A percentile compares a stretch with the other conserved stretches of the same genome.
phyloP scores from a whole-genome alignment of 2,113 vertebrate genomes.

The Hemibates koningsi region DNA sequence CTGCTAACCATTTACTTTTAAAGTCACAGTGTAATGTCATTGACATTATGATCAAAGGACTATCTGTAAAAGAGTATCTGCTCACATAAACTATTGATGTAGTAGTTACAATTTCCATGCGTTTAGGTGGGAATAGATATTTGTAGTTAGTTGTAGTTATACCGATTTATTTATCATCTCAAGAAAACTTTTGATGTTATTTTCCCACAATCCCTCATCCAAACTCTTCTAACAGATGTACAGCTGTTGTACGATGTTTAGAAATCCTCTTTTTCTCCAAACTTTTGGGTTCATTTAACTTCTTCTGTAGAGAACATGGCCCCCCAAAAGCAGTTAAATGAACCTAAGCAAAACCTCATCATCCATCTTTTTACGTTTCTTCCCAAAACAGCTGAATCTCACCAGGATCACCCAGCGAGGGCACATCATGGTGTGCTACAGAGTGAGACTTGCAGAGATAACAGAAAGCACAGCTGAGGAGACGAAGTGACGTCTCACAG shows the following conservation, averaged over 20 bases:
- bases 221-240: neutral
- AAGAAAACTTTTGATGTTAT: neutral
- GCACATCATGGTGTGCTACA: neutral
- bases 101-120: neutral
- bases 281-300: constrained; percentile 22
- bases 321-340: constrained; percentile 53
- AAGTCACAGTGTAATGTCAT: neutral
- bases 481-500: neutral
- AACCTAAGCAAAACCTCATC: constrained; percentile 33
- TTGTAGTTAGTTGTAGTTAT: neutral
- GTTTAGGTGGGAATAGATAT: neutral
- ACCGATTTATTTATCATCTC: neutral
- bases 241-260: neutral
- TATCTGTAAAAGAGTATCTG: neutral
- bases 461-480: neutral
- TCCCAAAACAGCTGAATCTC: constrained; percentile 43
- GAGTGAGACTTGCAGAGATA: neutral
- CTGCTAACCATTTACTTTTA: neutral
- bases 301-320: neutral
- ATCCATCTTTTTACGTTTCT: constrained; percentile 6
- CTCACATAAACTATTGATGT: neutral
- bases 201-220: neutral
- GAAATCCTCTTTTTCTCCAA: neutral
- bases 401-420: neutral
- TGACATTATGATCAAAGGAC: neutral